A percentile compares a stretch with the other conserved stretches of the same genome.
Evolutionary conservation across 2,797 vertebrate genomes (phyloP).

Genomic region (Jordanella pulchra): DNA sequence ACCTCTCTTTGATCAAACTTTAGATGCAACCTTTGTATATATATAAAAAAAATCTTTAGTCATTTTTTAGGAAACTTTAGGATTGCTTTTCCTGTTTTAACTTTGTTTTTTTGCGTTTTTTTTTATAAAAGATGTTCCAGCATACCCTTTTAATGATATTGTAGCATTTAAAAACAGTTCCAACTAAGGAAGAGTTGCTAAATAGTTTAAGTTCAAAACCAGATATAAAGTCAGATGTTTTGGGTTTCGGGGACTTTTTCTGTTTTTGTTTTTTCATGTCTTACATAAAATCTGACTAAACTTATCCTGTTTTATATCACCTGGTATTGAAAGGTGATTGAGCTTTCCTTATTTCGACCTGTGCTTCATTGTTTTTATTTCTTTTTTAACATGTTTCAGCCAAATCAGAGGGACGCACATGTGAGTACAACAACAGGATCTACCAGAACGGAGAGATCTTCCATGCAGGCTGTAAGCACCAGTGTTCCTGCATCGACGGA

Average conservation of each 20-base stretch:
- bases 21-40: too few relatives aligned
- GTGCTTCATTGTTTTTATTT: neutral
- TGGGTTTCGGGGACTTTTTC: too few relatives aligned
- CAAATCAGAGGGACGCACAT: conserved; percentile 79
- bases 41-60: too few relatives aligned
- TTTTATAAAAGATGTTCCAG: too few relatives aligned
- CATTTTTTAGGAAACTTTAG: too few relatives aligned
- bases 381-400: conserved; percentile 54
- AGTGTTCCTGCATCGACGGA: conserved; percentile 83
- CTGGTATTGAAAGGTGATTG: neutral
- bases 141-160: too few relatives aligned
- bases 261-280: neutral
- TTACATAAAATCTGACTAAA: neutral
- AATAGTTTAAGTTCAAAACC: too few relatives aligned
- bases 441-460: conserved; percentile 85
- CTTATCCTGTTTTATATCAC: neutral
- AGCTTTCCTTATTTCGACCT: neutral
- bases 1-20: neutral
- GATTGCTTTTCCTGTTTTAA: too few relatives aligned
- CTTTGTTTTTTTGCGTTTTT: too few relatives aligned
- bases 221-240: neutral
- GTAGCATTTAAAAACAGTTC: too few relatives aligned
- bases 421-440: conserved; percentile 81
- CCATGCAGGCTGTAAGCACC: conserved; percentile 81
- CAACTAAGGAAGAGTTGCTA: too few relatives aligned